phyloP scores from a whole-genome alignment of 2,888 invertebrate species.

The Fissipunctia ypsillon region DNA sequence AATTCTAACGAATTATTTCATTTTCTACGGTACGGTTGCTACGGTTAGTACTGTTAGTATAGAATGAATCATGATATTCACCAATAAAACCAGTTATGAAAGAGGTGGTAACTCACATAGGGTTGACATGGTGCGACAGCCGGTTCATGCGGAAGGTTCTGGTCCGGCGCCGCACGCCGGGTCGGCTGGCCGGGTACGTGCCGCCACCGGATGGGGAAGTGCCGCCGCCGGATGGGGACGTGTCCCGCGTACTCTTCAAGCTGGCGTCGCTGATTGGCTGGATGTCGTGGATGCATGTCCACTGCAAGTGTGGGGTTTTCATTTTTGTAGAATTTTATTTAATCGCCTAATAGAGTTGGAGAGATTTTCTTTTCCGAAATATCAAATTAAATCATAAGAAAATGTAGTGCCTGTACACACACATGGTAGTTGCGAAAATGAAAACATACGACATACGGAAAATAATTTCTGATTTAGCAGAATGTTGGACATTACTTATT shows the following conservation, averaged over 20 bases:
- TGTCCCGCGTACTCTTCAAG: constrained; percentile 77
- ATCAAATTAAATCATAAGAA: neutral
- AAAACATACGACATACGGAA: neutral
- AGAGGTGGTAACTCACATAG: constrained; percentile 51
- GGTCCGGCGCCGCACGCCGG: constrained; percentile 62
- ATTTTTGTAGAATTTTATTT: neutral
- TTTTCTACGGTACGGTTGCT: constrained; percentile 19
- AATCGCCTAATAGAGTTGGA: neutral
- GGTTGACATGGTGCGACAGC: constrained; percentile 45
- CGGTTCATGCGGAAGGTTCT: constrained; percentile 68
- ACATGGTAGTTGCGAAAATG: neutral
- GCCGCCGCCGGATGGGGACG: constrained; percentile 56
- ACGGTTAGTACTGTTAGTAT: constrained; percentile 14
- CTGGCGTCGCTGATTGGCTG: constrained; percentile 90
- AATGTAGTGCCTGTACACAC: neutral
- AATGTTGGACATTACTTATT: neutral
- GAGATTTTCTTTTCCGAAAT: neutral
- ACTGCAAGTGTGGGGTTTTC: constrained; percentile 86
- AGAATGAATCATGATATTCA: neutral
- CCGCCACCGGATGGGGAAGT: constrained; percentile 52
- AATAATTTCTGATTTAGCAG: neutral
- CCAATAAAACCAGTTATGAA: neutral
- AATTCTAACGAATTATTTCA: constrained; percentile 11
- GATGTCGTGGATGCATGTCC: constrained; percentile 98
- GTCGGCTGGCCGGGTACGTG: constrained; percentile 54